phyloP scores from a whole-genome alignment of 2,797 vertebrate species.

The Lerista edwardsae region DNA sequence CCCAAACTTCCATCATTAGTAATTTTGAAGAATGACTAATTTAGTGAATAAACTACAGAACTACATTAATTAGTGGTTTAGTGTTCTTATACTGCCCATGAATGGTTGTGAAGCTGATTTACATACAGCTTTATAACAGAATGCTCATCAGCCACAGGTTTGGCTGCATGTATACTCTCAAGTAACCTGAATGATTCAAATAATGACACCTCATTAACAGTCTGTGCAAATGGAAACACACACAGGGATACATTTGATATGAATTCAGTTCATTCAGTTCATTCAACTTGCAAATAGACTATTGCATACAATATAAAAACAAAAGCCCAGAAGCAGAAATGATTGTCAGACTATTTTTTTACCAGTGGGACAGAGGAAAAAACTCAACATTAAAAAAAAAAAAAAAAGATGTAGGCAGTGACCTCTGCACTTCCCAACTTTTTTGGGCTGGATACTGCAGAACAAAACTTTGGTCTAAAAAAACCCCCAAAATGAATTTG shows the following conservation, averaged over 20 bases:
- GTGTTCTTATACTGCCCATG: constrained; percentile 77
- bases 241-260: constrained; percentile 58
- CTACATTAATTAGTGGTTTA: constrained; percentile 67
- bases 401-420: background rate
- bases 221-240: constrained; percentile 44
- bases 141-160: constrained; percentile 79
- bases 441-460: background rate
- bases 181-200: constrained; percentile 79
- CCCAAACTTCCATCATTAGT: constrained; percentile 53
- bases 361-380: constrained; percentile 24
- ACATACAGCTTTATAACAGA: constrained; percentile 80
- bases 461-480: background rate
- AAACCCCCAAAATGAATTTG: background rate
- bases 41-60: constrained; percentile 66
- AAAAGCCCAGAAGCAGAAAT: too few species aligned
- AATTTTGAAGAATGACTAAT: constrained; percentile 50
- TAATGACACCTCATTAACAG: constrained; percentile 75
- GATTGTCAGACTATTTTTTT: too few species aligned
- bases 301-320: too few species aligned
- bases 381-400: constrained; percentile 19
- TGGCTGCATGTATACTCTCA: constrained; percentile 75
- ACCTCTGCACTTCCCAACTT: background rate
- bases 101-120: constrained; percentile 76
- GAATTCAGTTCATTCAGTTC: constrained; percentile 41
- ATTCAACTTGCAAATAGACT: constrained; percentile 56